Conservation (phyloP, 2,113 vertebrate genomes). For the Psittacula cyanocephala region DNA sequence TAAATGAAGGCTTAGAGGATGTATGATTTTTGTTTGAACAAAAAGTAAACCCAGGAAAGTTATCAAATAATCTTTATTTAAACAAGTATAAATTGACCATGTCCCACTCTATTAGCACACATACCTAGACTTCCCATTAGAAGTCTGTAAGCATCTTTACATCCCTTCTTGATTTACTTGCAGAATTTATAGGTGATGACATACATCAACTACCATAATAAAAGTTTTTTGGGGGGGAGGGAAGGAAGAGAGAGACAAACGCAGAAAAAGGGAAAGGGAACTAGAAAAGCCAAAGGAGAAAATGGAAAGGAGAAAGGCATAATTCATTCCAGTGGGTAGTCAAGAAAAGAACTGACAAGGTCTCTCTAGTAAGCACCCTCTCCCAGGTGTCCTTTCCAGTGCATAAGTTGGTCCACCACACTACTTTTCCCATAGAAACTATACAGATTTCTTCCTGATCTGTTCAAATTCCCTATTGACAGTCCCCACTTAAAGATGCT, state of each 20-base stretch:
- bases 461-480: not conserved
- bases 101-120: not conserved
- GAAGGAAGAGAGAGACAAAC: accelerated
- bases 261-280: not conserved
- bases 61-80: not conserved
- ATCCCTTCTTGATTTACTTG: not conserved
- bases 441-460: not conserved
- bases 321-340: not conserved
- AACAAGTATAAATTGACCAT: not conserved
- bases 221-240: accelerated
- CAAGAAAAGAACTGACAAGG: not conserved
- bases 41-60: not conserved
- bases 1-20: not conserved
- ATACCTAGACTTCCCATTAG: not conserved
- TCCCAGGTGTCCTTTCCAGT: not conserved
- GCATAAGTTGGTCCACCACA: not conserved
- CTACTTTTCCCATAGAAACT: not conserved
- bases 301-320: not conserved
- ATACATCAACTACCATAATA: not conserved
- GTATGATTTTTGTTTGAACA: not conserved
- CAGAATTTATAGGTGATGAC: not conserved
- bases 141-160: not conserved
- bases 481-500: not conserved
- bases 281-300: not conserved
- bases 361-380: not conserved